Evolutionary conservation across 2,113 vertebrate genomes (phyloP), one percentile per base, ranked within the genome.

Genomic region (Chloropsis cyanopogon): DNA sequence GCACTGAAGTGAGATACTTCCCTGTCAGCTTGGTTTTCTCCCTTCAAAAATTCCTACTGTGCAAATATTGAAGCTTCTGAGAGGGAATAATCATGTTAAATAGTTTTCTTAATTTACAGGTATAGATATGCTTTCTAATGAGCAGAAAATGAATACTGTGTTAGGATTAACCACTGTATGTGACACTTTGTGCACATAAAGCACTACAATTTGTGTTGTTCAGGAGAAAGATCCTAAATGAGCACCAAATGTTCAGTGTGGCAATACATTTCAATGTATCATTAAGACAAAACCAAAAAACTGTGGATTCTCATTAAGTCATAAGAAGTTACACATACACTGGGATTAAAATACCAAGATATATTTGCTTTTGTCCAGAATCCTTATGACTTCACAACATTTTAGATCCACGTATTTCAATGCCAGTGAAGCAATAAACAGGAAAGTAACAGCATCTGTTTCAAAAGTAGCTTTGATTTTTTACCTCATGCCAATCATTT

Each of bases 1-100:
- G 92, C 66, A 94, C 82, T 76, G 88, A 94, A 95, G 91, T 84
- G 86, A 96, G 82, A 86, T 52, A 54, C 53, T 88, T 75, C 72
- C 47, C 63, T 86, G 63, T 61, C 84, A 77, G 33, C 12, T 39
- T 19, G 46, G 2, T 17, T 24, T 76, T 63, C 82, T 33, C 52
- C 28, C 35, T 72, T 92, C 73, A 61, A 44, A 78, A 76, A 60
- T 75, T 88, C 54, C 70, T 52, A 70, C 57, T 47, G 25, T 39
- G 61, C 25, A 91, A 93, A 93, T 56, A 75, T 10, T 42, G 56
- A 89, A 65, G 87, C 17, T 25, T 21, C 75, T 64, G 42, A 88
- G 79, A 83, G 88, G 41, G 16, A 77, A 75, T 57, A 88, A 79
- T 33, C 24, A 37, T 1, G 1, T 83, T 81, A 73, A 85, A 86